Evolutionary conservation across 2,888 invertebrate genomes (phyloP).

Genomic region (Drosophila meridiana): DNA sequence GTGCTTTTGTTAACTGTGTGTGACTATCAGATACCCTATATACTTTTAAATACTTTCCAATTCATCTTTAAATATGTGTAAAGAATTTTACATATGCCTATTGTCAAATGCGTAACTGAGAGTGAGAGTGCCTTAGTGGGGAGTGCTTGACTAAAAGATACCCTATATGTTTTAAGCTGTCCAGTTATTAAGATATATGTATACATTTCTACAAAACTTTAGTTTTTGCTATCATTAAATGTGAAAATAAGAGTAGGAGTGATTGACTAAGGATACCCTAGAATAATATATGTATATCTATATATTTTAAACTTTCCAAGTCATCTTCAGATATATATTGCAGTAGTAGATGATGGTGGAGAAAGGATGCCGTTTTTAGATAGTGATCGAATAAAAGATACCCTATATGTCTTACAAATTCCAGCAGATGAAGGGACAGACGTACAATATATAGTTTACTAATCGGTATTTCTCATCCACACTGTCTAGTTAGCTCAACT

Average conservation of each 20-base stretch:
- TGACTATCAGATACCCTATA: background rate
- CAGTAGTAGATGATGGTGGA: background rate
- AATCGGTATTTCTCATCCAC: background rate
- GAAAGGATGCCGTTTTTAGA: background rate
- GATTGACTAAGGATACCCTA: background rate
- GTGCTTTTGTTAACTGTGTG: background rate
- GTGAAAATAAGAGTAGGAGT: background rate
- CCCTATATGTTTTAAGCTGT: background rate
- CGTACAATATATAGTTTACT: background rate
- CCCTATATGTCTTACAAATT: background rate
- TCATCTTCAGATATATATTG: background rate
- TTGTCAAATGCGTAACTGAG: background rate
- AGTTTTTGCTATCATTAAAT: background rate
- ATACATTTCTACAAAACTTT: background rate
- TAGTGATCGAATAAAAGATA: background rate
- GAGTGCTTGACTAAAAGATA: background rate
- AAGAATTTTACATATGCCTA: background rate
- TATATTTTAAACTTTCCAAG: background rate
- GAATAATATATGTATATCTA: background rate
- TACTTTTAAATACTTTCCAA: background rate
- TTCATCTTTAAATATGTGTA: background rate
- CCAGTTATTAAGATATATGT: background rate
- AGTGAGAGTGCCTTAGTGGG: background rate
- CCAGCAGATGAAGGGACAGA: background rate
- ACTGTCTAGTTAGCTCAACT: background rate